Conservation (phyloP, 1,140 invertebrate genomes). For the Teleogryllus occipitalis region DNA sequence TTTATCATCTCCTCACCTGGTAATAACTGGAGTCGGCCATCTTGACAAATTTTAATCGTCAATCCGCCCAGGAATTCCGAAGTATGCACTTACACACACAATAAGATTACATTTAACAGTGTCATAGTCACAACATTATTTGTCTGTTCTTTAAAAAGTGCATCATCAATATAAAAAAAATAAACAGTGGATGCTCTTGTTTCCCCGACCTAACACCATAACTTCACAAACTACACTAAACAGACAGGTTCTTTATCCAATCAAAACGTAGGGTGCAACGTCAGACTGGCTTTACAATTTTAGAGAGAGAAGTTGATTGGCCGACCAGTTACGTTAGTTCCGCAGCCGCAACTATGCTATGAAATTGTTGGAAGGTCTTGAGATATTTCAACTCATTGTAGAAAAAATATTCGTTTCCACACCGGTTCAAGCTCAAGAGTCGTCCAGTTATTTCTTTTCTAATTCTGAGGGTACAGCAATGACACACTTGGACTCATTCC, state of each 20-base stretch:
- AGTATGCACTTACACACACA: background rate
- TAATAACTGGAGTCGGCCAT: conserved; percentile 25
- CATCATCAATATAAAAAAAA: background rate
- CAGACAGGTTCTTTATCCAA: background rate
- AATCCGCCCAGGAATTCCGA: background rate
- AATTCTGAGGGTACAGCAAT: no score
- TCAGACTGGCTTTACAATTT: background rate
- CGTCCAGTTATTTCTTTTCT: no score
- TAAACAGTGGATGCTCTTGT: background rate
- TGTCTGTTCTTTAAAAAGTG: background rate
- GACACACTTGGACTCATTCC: no score
- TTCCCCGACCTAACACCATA: background rate
- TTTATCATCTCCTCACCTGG: conserved; percentile 17
- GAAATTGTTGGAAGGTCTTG: background rate
- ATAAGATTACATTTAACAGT: conserved; percentile 6
- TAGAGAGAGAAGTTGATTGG: background rate
- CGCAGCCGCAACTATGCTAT: background rate
- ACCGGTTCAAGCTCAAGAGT: no score
- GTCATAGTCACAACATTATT: background rate
- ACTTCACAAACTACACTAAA: background rate
- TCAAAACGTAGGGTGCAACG: background rate
- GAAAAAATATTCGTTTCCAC: no score
- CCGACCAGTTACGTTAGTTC: background rate
- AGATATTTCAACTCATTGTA: no score
- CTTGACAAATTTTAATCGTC: conserved; percentile 3